Evolutionary conservation across 2,888 invertebrate species (phyloP), one percentile per base, ranked within the genome.

Genomic region (Athalia rosae): DNA sequence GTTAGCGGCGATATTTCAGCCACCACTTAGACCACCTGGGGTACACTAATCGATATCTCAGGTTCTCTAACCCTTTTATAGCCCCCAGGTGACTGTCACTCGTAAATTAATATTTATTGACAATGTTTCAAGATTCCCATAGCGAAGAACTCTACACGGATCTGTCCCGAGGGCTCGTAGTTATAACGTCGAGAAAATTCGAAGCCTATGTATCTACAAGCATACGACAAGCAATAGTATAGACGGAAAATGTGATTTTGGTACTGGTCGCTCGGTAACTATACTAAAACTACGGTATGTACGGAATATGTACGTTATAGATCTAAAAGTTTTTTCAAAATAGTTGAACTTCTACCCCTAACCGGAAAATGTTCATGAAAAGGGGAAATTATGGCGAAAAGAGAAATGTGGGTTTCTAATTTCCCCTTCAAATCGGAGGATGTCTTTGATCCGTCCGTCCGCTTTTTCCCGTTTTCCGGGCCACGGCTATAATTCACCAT

Each of bases 391-490:
- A n/a, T 6, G 45, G 28, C 4, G 5, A 53, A 53, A n/a, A 11
- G 67, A 28, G 50, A 56, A 58, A 45, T 28, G 71, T 58, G 56
- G 45, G 71, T 43, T 71, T 71, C 58, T 71, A 71, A 71, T 71
- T 71, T 71, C 71, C 28, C 58, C 50, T 71, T 45, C 71, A 45
- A 58, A 71, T 58, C 45, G 50, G 71, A 56, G 71, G 58, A 58
- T 45, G 56, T 56, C 56, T 71, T 58, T 58, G 71, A 71, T 45
- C 43, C 56, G 43, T 58, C 50, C 5, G 4, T 2, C 9, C 67
- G 9, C 67, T 53, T 28, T 9, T 53, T 28, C 56, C 28, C 56
- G 43, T 58, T 71, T 71, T 58, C 58, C 45, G 71, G 69, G 56
- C 45, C 43, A 43, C 53, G 43, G 45, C 56, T 45, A 56, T 43